These are phyloP conservation scores for Dendrocincla tyrannina DNA, from an alignment of 2,797 vertebrate species.

Conservation along the genomic window DNA sequence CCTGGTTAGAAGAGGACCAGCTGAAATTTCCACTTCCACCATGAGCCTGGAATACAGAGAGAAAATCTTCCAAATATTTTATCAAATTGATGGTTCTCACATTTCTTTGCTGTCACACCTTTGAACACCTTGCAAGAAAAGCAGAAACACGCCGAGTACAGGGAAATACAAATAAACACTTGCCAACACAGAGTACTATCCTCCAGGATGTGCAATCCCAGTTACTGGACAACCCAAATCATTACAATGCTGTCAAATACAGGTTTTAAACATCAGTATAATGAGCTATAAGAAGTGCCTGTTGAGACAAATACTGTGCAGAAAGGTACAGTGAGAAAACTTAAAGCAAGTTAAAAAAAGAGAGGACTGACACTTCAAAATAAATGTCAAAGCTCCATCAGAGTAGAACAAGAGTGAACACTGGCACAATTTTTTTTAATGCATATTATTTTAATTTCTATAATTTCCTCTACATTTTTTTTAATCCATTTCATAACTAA, in stretches of 20 bases:
- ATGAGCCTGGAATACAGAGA: conserved; percentile 77
- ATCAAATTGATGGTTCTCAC: neutral
- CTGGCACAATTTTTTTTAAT: neutral
- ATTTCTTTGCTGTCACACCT: neutral
- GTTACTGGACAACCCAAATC: neutral
- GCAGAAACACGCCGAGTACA: neutral
- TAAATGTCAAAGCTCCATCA: neutral
- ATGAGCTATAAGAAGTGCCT: neutral
- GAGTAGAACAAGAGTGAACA: neutral
- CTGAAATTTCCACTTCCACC: conserved; percentile 96
- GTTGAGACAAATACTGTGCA: neutral
- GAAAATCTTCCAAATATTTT: neutral
- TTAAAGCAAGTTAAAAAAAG: neutral
- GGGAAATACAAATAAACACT: neutral
- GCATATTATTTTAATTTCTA: neutral
- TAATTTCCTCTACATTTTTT: neutral
- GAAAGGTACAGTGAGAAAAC: neutral
- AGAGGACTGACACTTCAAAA: neutral
- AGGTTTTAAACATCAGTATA: neutral
- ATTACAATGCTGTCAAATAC: neutral
- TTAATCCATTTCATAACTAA: neutral
- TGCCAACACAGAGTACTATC: neutral
- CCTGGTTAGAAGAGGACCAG: conserved; percentile 88
- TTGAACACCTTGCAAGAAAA: neutral
- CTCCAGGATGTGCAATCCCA: neutral